A percentile compares a stretch with the other conserved stretches of the same genome.
phyloP scores from a whole-genome alignment of 2,113 vertebrate species.

The Patagioenas fasciata region DNA sequence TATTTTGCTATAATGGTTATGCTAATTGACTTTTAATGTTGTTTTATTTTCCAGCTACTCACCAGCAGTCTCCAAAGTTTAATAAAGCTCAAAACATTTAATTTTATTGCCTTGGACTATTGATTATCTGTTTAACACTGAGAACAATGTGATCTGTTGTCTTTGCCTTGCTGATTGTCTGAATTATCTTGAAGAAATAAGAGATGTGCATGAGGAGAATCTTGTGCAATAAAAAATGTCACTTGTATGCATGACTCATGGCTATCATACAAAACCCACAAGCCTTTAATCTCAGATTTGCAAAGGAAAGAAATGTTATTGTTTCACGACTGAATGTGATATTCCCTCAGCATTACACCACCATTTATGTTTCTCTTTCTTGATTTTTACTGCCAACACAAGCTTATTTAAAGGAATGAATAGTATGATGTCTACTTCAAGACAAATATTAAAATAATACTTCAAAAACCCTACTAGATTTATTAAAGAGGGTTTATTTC shows the following conservation, averaged over 20 bases:
- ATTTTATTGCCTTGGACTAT: conserved; percentile 76
- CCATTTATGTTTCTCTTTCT: conserved; percentile 39
- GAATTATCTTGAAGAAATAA: conserved; percentile 70
- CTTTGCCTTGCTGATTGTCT: conserved; percentile 60
- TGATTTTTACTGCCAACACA: conserved; percentile 62
- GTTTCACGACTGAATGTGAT: conserved; percentile 55
- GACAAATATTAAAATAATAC: neutral
- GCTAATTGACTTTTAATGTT: conserved; percentile 73
- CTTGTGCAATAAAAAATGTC: conserved; percentile 25
- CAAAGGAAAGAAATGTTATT: conserved; percentile 60
- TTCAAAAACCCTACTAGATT: neutral
- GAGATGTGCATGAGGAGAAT: conserved; percentile 43
- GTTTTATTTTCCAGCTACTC: conserved; percentile 58
- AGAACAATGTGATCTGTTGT: conserved; percentile 61
- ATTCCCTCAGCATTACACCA: conserved; percentile 25
- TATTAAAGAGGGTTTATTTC: neutral
- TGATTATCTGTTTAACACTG: conserved; percentile 75
- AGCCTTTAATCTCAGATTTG: conserved; percentile 56
- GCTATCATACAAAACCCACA: conserved; percentile 30
- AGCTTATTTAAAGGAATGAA: conserved; percentile 67
- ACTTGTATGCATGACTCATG: conserved; percentile 16
- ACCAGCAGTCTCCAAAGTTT: conserved; percentile 70
- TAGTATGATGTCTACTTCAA: conserved; percentile 29
- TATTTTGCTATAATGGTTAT: conserved; percentile 60
- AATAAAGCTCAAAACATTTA: conserved; percentile 78